phyloP scores from a whole-genome alignment of 1,140 invertebrate genomes.

The Melipona quadrifasciata region DNA sequence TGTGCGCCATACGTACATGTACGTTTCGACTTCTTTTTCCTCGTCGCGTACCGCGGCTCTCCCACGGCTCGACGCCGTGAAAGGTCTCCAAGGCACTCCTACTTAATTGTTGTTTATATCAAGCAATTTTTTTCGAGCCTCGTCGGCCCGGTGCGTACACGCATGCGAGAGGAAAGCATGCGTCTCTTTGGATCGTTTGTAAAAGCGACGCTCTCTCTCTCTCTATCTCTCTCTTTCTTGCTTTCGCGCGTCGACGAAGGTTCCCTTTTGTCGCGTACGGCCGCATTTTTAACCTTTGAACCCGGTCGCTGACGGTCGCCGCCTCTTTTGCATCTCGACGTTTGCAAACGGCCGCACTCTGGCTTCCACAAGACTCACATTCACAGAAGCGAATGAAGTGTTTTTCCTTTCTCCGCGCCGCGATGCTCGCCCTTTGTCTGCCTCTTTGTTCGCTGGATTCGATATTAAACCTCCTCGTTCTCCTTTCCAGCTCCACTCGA shows the following conservation, averaged over 20 bases:
- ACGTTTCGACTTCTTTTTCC: slow-evolving; percentile 34
- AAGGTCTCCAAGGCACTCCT: slow-evolving; percentile 62
- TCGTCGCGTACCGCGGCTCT: slow-evolving; percentile 31
- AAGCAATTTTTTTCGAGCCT: slow-evolving; percentile 53
- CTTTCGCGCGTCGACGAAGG: neutral
- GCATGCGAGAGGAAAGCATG: neutral
- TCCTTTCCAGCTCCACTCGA: no score
- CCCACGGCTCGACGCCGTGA: slow-evolving; percentile 60
- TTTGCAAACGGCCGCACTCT: slow-evolving; percentile 33
- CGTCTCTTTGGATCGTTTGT: neutral
- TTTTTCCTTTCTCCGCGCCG: slow-evolving; percentile 46
- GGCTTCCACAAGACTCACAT: slow-evolving; percentile 20
- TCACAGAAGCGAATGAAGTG: slow-evolving; percentile 37
- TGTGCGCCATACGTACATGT: neutral
- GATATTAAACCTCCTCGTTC: neutral
- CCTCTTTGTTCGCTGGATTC: slow-evolving; percentile 16
- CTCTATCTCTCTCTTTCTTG: neutral
- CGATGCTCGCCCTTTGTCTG: slow-evolving; percentile 36
- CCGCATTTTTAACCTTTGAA: slow-evolving; percentile 53
- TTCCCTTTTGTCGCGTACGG: slow-evolving; percentile 36
- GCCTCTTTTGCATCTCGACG: slow-evolving; percentile 41
- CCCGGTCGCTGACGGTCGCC: slow-evolving; percentile 11
- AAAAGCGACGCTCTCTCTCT: slow-evolving; percentile 7
- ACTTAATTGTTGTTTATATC: slow-evolving; percentile 64
- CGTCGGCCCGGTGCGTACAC: neutral